Conservation (phyloP, 2,797 vertebrate species). For the Alfaro cultratus region DNA sequence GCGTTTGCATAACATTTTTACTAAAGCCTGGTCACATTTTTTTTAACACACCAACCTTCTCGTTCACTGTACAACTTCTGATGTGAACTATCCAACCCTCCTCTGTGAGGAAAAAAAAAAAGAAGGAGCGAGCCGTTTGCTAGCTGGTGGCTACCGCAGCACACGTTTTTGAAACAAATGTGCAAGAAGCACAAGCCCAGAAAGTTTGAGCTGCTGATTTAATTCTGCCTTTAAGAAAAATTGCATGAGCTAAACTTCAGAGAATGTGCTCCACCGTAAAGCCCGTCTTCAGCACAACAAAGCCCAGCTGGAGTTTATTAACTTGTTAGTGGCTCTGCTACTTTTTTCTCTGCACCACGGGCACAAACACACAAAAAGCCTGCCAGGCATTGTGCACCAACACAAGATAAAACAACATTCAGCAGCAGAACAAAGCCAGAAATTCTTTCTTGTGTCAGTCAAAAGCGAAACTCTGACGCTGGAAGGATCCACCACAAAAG, state of each 20-base stretch:
- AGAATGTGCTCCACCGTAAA: conserved; percentile 66
- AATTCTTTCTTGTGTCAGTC: conserved; percentile 41
- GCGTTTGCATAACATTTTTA: not conserved
- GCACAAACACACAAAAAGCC: conserved; percentile 25
- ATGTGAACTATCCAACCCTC: not conserved
- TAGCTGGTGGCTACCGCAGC: not conserved
- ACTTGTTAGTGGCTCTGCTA: conserved; percentile 71
- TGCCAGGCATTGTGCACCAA: conserved; percentile 17
- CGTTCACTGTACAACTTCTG: not conserved
- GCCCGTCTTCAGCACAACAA: conserved; percentile 59
- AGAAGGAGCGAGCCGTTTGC: not conserved
- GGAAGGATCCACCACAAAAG: conserved; percentile 47
- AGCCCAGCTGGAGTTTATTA: conserved; percentile 77
- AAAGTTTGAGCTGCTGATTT: conserved; percentile 27
- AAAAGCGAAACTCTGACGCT: conserved; percentile 25
- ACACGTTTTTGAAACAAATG: conserved; percentile 4
- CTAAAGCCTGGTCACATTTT: conserved; percentile 4
- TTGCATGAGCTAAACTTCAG: conserved; percentile 62
- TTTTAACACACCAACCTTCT: conserved; percentile 3
- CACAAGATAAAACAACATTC: conserved; percentile 29
- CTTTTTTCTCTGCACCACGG: conserved; percentile 55
- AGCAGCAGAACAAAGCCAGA: conserved; percentile 44
- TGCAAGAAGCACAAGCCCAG: conserved; percentile 8
- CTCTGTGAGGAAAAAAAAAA: not conserved
- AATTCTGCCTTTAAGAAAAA: conserved; percentile 34